Base-by-base conservation (phyloP, 2,888 invertebrate genomes). In the Platycheirus albimanus region DNA sequence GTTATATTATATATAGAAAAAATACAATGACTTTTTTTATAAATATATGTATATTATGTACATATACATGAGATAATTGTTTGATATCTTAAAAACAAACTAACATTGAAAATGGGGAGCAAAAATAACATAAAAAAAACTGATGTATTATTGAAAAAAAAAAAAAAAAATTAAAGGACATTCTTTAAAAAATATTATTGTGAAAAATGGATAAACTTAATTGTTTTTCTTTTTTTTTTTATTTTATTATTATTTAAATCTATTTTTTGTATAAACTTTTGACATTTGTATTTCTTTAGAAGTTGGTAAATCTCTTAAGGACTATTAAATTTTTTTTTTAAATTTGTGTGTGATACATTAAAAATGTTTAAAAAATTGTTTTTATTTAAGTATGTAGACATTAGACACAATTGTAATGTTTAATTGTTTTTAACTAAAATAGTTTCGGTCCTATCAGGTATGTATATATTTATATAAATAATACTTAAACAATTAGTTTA, bases 31-130 rank as follows among this genome's bases (percentile, higher is more conserved):
- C 54, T 71, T 41, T 76, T 81, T 54, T 77, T 75, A 76, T 76
- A 81, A 61, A 76, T 71, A 76, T 71, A 81, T 81, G 76, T 76
- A 81, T 81, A 81, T 77, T 76, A 81, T 81, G 61, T 81, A 76
- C 81, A 81, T 81, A 81, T 71, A 76, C 71, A 72, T 75, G 75
- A 76, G 76, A 81, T 67, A 76, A 70, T 45, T 70, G 56, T 56
- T 36, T 52, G 58, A 8, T 24, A 30, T 71, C 76, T 49, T 76
- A 76, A 61, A 81, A 71, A 77, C 66, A 76, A 81, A 47, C 49
- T 69, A 64, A 80, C 47, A 74, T 41, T 15, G 56, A 19, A 64
- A 38, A 51, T 28, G 24, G 20, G 13, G 7, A 58, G 10, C 3
- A 5, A 17, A 28, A 70, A 20, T 7, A 49, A 1, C 7, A 38